Base-by-base conservation (phyloP, 2,888 invertebrate species). In the Pollenia labialis region DNA sequence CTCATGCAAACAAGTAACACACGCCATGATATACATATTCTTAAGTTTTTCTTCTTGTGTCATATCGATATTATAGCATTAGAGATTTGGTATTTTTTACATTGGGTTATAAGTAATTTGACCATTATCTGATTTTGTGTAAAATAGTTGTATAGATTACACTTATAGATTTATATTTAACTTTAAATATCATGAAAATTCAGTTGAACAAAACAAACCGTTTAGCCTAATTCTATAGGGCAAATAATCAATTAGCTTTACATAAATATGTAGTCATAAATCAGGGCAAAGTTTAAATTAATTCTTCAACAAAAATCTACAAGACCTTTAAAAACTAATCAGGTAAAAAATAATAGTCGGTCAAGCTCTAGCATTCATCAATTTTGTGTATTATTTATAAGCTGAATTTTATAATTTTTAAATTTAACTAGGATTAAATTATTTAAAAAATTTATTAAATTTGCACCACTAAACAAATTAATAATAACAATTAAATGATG, bases 1-100 rank as follows among this genome's bases (percentile, higher is more conserved):
- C 54, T 68, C 87, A 87, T 84, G 87, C 84, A 77, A 84, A 77
- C 84, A 64, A 71, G 52, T 50, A 64, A 16, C 72, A 74, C 81
- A 77, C 64, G 69, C 74, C 44, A 68, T 18, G 12, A 48, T 40
- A 32, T 23, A 23, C 23, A 23, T 52, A 50, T 58, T 44, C 42
- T 42, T 56, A 50, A 8, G 23, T 71, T 52, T 40, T 42, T 66
- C n/a, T 14, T n/a, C 64, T 75, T 81, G 16, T 54, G 12, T 18
- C 6, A 60, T 18, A 46, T 23, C 1, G 1, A 66, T 72, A 42
- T 10, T 58, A 3, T 71, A 42, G 32, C 14, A n/a, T 75, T 64
- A 16, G 62, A 64, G 32, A 32, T 32, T 32, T 32, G 4, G 4
- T 42, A 1, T 58, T 68, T 71, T 72, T n/a, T 12, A 1, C 72